Evolutionary conservation across 2,888 invertebrate species (phyloP).

Genomic region (Adineta ricciae): DNA sequence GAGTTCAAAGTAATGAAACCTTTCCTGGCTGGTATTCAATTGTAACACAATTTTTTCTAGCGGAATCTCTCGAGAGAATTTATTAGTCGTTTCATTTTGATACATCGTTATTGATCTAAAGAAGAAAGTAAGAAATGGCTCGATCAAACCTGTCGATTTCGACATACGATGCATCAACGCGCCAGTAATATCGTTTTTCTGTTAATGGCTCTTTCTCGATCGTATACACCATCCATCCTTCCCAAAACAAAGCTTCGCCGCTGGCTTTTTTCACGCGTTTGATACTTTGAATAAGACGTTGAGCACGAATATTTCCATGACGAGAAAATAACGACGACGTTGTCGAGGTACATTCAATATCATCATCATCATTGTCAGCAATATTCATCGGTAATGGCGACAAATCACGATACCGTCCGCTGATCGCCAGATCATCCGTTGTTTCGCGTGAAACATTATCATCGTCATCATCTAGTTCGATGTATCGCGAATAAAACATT

Average conservation of each 20-base stretch:
- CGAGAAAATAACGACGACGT: neutral
- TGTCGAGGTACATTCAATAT: neutral
- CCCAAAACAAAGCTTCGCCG: conserved; percentile 78
- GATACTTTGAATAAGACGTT: conserved; percentile 89
- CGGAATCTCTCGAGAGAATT: conserved; percentile 66
- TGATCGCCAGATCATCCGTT: neutral
- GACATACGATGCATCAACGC: conserved; percentile 64
- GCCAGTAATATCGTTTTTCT: conserved; percentile 74
- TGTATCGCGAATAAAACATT: neutral
- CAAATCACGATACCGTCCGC: neutral
- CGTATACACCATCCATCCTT: conserved; percentile 82
- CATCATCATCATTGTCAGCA: conserved; percentile 7
- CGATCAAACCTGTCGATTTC: conserved; percentile 56
- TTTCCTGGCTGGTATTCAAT: neutral
- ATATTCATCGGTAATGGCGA: neutral
- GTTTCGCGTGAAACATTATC: neutral
- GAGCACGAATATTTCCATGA: conserved; percentile 72
- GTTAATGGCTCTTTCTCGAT: conserved; percentile 65
- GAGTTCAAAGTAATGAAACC: neutral
- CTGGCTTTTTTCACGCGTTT: conserved; percentile 78
- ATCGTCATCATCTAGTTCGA: neutral
- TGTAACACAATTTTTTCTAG: conserved; percentile 6
- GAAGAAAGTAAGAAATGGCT: neutral
- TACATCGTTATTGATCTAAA: conserved; percentile 66
- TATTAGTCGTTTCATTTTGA: no score